A percentile compares a stretch with the other conserved stretches of the same genome.
These are phyloP conservation scores for Calyptomena viridis DNA, from an alignment of 2,113 vertebrate species.

Conservation along the genomic window DNA sequence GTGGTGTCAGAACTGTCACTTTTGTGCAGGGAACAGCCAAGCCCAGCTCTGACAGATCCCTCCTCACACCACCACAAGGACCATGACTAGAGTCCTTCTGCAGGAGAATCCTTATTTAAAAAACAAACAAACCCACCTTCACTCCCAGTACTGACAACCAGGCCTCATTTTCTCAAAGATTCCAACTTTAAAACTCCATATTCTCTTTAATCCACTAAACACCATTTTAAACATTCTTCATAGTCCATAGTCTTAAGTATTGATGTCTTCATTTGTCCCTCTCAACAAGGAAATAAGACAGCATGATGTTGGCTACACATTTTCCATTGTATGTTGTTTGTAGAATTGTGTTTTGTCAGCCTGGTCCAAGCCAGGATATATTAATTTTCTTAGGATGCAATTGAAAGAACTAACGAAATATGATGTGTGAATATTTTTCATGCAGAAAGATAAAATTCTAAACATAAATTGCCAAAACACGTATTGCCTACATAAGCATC, in stretches of 20 bases:
- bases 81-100: neutral
- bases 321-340: neutral
- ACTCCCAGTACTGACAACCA: neutral
- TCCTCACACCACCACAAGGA: neutral
- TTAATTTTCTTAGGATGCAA: neutral
- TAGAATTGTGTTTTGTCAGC: neutral
- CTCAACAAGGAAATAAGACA: neutral
- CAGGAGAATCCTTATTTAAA: neutral
- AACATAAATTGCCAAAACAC: neutral
- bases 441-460: neutral
- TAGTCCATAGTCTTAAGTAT: neutral
- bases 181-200: neutral
- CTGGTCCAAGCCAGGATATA: neutral
- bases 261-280: neutral
- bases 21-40: neutral
- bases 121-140: neutral
- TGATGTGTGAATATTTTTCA: neutral
- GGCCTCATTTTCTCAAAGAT: neutral
- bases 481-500: neutral
- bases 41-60: neutral
- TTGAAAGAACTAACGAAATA: neutral
- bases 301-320: neutral
- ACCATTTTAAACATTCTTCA: neutral
- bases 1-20: neutral
- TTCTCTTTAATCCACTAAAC: neutral